Base-by-base conservation (phyloP, 2,113 vertebrate genomes). In the Mobula hypostoma region DNA sequence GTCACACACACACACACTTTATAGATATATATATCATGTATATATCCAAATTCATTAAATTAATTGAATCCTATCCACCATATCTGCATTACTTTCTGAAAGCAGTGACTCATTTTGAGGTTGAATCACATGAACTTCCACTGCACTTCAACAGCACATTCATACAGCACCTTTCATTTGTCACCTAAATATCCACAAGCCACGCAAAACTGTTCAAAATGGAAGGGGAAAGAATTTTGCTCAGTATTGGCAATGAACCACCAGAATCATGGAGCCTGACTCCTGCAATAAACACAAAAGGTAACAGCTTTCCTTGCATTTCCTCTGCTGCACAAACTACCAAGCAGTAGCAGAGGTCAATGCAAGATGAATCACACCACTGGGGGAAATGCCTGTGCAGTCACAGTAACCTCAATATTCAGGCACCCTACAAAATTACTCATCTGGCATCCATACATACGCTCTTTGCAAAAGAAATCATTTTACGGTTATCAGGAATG, bases 331-430 rank as follows among this genome's bases (percentile, higher is more conserved):
- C 91, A 56, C 68, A 93, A 36, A 56, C 36, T 27, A 48, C 91
- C 74, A 74, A 74, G 74, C 91, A 93, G 91, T 74, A 7, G 91
- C 56, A 68, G 91, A 93, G 91, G 32, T 93, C 90, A 76, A 24
- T 29, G 21, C 36, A 74, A 40, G 91, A 72, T 93, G 91, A 93
- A 93, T 93, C 91, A 93, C 91, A 93, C 70, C 36, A 93, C 19
- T 93, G 85, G 85, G 61, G 66, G 85, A 90, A 14, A 40, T 74
- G 66, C n/a, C 90, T 74, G 90, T 72, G 68, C 66, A 93, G 32
- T 48, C 68, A 48, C 90, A 74, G 36, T 19, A 93, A 27, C 32
- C 32, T 66, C 61, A 66, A 61, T 32, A 68, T 36, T 56, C 56
- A 90, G 85, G 19, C 14, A 32, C 29, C 14, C 14, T 66, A n/a